A percentile compares a stretch with the other conserved stretches of the same genome.
These are phyloP conservation scores for Hyposmocoma kahamanoa DNA, from an alignment of 1,140 invertebrate genomes.

Conservation along the genomic window DNA sequence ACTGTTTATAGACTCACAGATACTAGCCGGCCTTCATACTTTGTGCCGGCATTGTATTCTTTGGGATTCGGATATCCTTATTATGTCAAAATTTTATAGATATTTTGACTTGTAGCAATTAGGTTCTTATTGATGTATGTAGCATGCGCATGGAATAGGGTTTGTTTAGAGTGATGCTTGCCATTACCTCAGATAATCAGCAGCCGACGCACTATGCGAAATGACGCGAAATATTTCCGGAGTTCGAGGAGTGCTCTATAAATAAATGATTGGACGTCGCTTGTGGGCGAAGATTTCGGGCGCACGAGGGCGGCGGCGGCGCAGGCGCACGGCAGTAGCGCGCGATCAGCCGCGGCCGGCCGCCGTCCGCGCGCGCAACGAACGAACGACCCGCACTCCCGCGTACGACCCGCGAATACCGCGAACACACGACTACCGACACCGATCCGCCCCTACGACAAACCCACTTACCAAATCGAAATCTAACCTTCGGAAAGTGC, in stretches of 20 bases:
- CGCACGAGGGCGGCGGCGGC: conserved; percentile 37
- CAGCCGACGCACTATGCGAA: conserved; percentile 54
- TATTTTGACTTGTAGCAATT: not conserved
- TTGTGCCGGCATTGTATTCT: not conserved
- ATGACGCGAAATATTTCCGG: conserved; percentile 73
- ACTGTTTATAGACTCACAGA: too few species aligned
- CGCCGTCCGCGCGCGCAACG: conserved; percentile 65
- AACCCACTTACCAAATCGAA: not conserved
- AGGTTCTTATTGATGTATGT: too few species aligned
- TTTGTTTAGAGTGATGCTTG: conserved; percentile 22
- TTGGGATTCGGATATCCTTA: not conserved
- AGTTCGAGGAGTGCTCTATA: conserved; percentile 69
- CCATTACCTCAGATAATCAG: conserved; percentile 55
- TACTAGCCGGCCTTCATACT: too few species aligned
- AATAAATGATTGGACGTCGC: conserved; percentile 64
- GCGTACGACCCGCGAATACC: conserved; percentile 45
- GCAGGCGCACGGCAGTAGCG: conserved; percentile 49
- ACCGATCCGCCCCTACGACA: conserved; percentile 34
- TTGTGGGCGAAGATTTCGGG: conserved; percentile 68
- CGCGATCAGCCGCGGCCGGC: conserved; percentile 63
- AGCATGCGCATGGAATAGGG: too few species aligned
- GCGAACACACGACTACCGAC: conserved; percentile 39
- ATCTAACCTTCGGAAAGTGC: conserved; percentile 6
- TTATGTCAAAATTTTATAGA: too few species aligned
- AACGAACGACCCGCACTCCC: conserved; percentile 70